Evolutionary conservation across 1,140 invertebrate species (phyloP), one percentile per base, ranked within the genome.

Genomic region (Helicorthomorpha holstii): DNA sequence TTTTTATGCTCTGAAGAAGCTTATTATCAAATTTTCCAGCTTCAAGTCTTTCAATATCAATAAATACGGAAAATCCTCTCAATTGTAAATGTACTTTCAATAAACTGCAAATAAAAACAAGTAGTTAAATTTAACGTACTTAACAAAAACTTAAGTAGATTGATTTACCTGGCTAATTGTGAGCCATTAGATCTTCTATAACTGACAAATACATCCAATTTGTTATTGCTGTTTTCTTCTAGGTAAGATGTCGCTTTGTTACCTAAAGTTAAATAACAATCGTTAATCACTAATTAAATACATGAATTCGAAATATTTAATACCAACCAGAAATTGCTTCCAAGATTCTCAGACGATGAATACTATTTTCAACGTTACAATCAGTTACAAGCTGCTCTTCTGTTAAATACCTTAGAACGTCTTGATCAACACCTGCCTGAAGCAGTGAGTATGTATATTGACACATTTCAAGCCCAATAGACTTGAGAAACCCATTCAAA

Each of bases 21-120:
- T 94, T 95, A 62, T 96, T 96, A 67, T 98, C 94, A 69, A 99
- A 98, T 70, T 98, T 98, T 22, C 94, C 94, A 24, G 93, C 93
- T 68, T 95, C 88, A 41, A 96, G 68, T 58, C 88, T 74, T 63
- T 95, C 91, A 34, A 96, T 90, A 62, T 96, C 91, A 54, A 96
- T 93, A 66, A 96, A 96, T 1, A 95, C 90, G 14, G 83, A 82
- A 65, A 93, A 93, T 1, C 92, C 91, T 61, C 91, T 71, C 29
- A 98, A 67, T 67, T 97, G 89, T 24, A 99, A 75, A 65, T 98
- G 93, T 12, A 98, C 95, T 60, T 80, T 79, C 24, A 79, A 66
- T 42, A 79, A 68, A 61, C 73, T 75, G 41, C 7, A 58, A 62
- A 57, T 27, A 54, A 58, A 54, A 53, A 48, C 49, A 59, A 47